Conservation (phyloP, 2,888 invertebrate species). For the Oxytorus armatus region DNA sequence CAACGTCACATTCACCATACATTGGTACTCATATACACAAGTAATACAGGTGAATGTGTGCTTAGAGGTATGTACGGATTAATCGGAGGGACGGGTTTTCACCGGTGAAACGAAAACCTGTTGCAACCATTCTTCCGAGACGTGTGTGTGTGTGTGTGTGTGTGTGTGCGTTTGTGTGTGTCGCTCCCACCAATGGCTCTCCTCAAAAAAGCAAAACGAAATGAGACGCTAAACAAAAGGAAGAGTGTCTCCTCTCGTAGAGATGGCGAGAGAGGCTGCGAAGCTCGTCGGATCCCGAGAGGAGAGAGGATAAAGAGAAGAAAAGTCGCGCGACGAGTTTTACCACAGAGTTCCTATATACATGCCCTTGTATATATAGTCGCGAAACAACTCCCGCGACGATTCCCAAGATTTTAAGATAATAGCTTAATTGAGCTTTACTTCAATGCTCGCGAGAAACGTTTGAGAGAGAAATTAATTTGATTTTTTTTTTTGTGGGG, state of each 20-base stretch:
- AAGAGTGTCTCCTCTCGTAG: conserved; percentile 42
- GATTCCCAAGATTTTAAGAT: background rate
- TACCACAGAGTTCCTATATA: conserved; percentile 35
- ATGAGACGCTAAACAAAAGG: conserved; percentile 57
- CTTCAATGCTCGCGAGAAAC: background rate
- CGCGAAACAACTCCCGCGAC: background rate
- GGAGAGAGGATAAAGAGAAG: conserved; percentile 23
- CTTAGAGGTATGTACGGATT: conserved; percentile 18
- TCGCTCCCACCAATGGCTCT: conserved; percentile 37
- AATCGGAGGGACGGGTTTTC: conserved; percentile 64
- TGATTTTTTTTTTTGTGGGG: background rate
- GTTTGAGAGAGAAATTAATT: background rate
- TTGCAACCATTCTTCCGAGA: conserved; percentile 47
- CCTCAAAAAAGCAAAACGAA: conserved; percentile 48
- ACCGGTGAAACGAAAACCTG: conserved; percentile 62
- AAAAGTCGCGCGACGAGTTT: conserved; percentile 61
- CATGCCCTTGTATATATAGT: background rate
- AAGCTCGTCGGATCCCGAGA: background rate
- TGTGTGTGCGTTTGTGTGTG: too few species aligned
- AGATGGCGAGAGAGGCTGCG: conserved; percentile 20
- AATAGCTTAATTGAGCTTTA: background rate
- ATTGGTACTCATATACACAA: background rate
- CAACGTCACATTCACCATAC: conserved; percentile 37
- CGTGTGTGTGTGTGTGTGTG: conserved; percentile 19
- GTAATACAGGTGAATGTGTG: background rate